Base-by-base conservation (phyloP, 2,888 invertebrate genomes). In the Nemotelus pantherinus region DNA sequence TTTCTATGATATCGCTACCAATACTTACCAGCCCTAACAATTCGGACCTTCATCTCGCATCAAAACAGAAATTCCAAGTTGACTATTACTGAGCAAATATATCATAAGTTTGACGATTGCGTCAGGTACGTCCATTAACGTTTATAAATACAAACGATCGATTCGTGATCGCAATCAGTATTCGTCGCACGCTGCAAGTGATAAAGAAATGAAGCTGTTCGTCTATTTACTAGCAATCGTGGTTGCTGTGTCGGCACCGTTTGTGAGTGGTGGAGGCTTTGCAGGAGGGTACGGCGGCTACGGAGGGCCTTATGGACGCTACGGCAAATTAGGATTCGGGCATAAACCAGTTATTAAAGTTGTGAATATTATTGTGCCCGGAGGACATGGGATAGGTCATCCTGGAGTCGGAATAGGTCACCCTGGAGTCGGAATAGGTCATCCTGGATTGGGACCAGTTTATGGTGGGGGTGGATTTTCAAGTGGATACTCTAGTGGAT, bases 121-220 rank as follows among this genome's bases (percentile, higher is more conserved):
- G 65, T 65, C 65, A 65, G 43, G 65, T 65, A 65, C 47, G 44
- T 63, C 63, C 65, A 65, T 65, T 65, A 65, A 10, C 43, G 44
- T 65, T 65, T 65, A 65, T 65, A 65, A 65, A 65, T 65, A 65
- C 45, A n/a, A 45, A 45, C 47, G 45, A 65, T 65, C 65, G n/a
- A 65, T 3, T 44, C 45, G 47, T 7, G 65, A 65, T 65, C 4
- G 7, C 5, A 45, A 65, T 47, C 47, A 65, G 65, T 47, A 63
- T 41, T 39, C 65, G 39, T 41, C 39, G 39, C 63, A 63, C 63
- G 10, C 39, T 5, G 45, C 65, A 65, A 47, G 44, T 41, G 41
- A 43, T 41, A n/a, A n/a, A n/a, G 47, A 65, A 65, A 65, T 65
- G 43, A 65, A 47, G 47, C 10, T 65, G 10, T n/a, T 65, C 44